phyloP scores from a whole-genome alignment of 2,888 invertebrate species.

The Drosophila crucigera region DNA sequence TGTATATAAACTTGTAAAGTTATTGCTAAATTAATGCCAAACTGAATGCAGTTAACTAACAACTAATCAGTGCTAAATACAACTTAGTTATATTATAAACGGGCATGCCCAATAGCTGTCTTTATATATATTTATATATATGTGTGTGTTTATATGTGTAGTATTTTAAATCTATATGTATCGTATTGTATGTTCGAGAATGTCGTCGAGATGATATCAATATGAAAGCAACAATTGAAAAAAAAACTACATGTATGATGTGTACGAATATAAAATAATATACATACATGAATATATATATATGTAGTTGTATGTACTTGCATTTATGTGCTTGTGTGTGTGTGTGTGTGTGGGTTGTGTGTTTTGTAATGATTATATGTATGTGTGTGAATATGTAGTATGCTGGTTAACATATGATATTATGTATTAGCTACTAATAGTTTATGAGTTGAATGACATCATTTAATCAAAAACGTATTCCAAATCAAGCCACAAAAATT shows the following conservation, averaged over 20 bases:
- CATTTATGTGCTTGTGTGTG: constrained; percentile 3
- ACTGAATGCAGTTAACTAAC: constrained; percentile 55
- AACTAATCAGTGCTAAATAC: constrained; percentile 80
- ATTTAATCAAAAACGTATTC: constrained; percentile 25
- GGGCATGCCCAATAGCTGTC: constrained; percentile 60
- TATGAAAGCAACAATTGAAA: constrained; percentile 78
- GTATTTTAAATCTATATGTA: constrained; percentile 17
- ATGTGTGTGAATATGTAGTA: constrained; percentile 10
- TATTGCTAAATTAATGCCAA: constrained; percentile 26
- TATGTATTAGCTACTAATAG: constrained; percentile 16
- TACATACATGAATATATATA: constrained; percentile 20
- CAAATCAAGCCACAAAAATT: constrained; percentile 43
- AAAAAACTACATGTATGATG: constrained; percentile 36
- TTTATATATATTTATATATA: constrained; percentile 26
- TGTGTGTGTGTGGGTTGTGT: constrained; percentile 21
- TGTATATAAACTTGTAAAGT: constrained; percentile 23
- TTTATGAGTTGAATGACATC: constrained; percentile 8
- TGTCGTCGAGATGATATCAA: constrained; percentile 75
- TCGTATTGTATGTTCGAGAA: constrained; percentile 45
- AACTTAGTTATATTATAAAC: constrained; percentile 70
- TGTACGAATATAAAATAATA: constrained; percentile 39
- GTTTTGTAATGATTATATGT: constrained; percentile 21
- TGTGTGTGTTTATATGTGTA: constrained; percentile 10
- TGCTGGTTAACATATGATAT: neutral
- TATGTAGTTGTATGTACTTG: constrained; percentile 13